Base-by-base conservation (phyloP, 2,797 vertebrate genomes). In the Xerus rutilus region DNA sequence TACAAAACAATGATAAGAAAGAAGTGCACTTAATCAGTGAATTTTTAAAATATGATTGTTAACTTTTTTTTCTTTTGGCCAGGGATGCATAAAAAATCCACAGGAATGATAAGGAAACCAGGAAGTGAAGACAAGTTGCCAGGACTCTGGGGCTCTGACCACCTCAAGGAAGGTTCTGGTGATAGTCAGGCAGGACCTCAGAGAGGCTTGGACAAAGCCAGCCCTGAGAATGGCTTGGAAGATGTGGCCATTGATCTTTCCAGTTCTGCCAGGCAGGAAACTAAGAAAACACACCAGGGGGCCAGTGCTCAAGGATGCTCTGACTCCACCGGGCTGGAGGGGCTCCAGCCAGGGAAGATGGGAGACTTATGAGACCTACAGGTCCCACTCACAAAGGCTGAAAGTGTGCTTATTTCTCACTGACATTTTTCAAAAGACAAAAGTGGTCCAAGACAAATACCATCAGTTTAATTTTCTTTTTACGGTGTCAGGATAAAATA, bases 71-170 rank as follows among this genome's bases (percentile, higher is more conserved):
- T 28, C n/a, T 77, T 70, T 90, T 89, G 97, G 49, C 97, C 97
- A 99, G 99, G 99, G 85, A 99, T 99, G 99, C 99, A 99, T 98
- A 99, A 99, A 97, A 99, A 99, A 97, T 99, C 99, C 76, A 89
- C 99, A 86, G 99, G 99, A 95, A 98, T 99, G 93, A 96, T 98
- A 90, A 99, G 98, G 92, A 99, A 99, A 97, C 95, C 98, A 12
- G 98, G 99, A 45, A 96, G 92, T 76, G 98, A 98, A 93, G 98
- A 98, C 96, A 99, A 99, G 32, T 96, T 98, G n/a, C 95, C 98
- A 32, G 98, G 98, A 86, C 98, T 98, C 13, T 98, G 98, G 97
- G 98, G 81, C 82, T 97, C 91, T 0, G 98, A 99, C 76, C 97
- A 98, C 0, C 98, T 98, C 94, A 98, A 98, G n/a, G 98, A 99